phyloP scores from a whole-genome alignment of 2,797 vertebrate species.

The Cephalopachus bancanus region DNA sequence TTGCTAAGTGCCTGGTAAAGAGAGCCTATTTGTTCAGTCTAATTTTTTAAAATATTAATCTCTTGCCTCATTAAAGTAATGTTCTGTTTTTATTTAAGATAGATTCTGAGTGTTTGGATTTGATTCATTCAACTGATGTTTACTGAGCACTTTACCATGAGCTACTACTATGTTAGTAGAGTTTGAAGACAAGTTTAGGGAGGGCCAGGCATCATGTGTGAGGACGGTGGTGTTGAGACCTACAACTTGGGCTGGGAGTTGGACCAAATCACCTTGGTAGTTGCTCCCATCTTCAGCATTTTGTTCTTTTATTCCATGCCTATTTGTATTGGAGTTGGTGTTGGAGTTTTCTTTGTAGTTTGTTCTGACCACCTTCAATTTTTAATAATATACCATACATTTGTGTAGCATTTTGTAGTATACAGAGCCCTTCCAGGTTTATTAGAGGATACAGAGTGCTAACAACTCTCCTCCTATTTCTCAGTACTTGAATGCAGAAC shows the following conservation, averaged over 20 bases:
- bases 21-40: slow-evolving; percentile 14
- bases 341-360: slow-evolving; percentile 19
- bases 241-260: neutral
- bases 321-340: neutral
- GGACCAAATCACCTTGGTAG: neutral
- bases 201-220: neutral
- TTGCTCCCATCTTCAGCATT: slow-evolving; percentile 22
- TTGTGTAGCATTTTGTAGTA: neutral
- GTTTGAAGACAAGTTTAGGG: neutral
- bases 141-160: neutral
- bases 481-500: neutral
- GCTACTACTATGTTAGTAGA: neutral
- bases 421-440: neutral
- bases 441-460: neutral
- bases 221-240: neutral
- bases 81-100: neutral
- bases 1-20: neutral
- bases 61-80: slow-evolving; percentile 43
- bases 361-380: slow-evolving; percentile 9
- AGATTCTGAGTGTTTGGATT: slow-evolving; percentile 37
- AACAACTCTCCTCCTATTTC: neutral
- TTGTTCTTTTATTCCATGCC: slow-evolving; percentile 27
- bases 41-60: slow-evolving; percentile 49
- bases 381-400: neutral
- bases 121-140: slow-evolving; percentile 13